Percentiles rank a stretch among this genome's conserved stretches.
phyloP scores from a whole-genome alignment of 2,797 vertebrate genomes.

The Sebastes vulpes region DNA sequence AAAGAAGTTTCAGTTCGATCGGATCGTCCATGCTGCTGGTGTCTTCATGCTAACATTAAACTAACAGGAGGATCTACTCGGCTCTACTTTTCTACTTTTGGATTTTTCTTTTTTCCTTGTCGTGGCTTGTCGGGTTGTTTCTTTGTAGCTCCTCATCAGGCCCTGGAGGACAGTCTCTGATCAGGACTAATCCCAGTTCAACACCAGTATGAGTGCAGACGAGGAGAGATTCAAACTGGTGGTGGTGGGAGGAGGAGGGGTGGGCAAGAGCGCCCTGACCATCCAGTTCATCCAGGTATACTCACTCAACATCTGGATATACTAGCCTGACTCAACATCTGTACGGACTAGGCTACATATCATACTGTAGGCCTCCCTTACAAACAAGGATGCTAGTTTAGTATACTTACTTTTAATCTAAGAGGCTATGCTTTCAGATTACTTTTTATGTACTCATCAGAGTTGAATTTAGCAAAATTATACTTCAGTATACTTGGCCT shows the following conservation, averaged over 20 bases:
- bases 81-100: not conserved
- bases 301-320: not conserved
- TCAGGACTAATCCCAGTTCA: not conserved
- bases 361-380: no score
- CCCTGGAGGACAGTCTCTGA: not conserved
- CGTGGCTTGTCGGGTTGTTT: not conserved
- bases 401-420: no score
- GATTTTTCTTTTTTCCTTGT: not conserved
- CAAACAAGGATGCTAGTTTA: no score
- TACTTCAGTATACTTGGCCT: no score
- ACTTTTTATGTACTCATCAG: no score
- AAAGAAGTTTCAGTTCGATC: not conserved
- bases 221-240: slow-evolving; percentile 92
- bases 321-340: not conserved
- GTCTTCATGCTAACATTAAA: not conserved
- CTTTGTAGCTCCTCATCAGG: not conserved
- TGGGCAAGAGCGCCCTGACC: slow-evolving; percentile 93
- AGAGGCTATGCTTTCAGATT: no score
- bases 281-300: slow-evolving; percentile 93
- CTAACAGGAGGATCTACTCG: not conserved
- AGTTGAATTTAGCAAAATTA: no score
- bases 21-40: not conserved
- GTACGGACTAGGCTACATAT: no score
- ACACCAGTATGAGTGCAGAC: slow-evolving; percentile 80
- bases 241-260: slow-evolving; percentile 93